phyloP scores from a whole-genome alignment of 1,140 invertebrate genomes.

The Tetraneura akinire region DNA sequence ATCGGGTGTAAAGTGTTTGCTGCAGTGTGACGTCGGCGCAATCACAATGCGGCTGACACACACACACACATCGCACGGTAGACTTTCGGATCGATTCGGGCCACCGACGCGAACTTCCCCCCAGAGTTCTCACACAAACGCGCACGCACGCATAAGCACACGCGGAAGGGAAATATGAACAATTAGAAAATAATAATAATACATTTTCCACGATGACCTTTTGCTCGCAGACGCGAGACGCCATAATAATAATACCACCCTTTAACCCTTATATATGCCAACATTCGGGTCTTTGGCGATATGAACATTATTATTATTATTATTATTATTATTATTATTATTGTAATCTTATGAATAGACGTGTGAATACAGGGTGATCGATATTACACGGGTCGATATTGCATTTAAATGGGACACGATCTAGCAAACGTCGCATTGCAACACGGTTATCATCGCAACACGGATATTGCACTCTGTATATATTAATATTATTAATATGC shows the following conservation, averaged over 20 bases:
- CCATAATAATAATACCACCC: background rate
- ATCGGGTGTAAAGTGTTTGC: too few relatives aligned
- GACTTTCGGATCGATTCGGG: slow-evolving; percentile 40
- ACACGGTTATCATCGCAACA: too few relatives aligned
- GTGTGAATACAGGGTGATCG: too few relatives aligned
- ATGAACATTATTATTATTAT: too few relatives aligned
- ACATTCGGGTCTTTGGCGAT: too few relatives aligned
- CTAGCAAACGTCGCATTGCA: too few relatives aligned
- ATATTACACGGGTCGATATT: too few relatives aligned
- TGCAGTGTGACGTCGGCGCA: background rate
- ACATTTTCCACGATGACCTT: slow-evolving; percentile 26
- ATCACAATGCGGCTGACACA: background rate
- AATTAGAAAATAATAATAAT: slow-evolving; percentile 24
- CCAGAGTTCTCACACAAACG: background rate
- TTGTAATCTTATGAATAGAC: too few relatives aligned
- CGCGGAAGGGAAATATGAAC: slow-evolving; percentile 3
- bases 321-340: too few relatives aligned
- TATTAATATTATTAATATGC: too few relatives aligned
- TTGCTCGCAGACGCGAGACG: slow-evolving; percentile 15
- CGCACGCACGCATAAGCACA: background rate
- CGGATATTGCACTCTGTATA: too few relatives aligned
- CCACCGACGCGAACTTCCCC: background rate
- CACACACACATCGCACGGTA: background rate
- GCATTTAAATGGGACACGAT: too few relatives aligned
- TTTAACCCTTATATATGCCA: background rate